phyloP scores from a whole-genome alignment of 1,140 invertebrate species.

The Liolophura sinensis region DNA sequence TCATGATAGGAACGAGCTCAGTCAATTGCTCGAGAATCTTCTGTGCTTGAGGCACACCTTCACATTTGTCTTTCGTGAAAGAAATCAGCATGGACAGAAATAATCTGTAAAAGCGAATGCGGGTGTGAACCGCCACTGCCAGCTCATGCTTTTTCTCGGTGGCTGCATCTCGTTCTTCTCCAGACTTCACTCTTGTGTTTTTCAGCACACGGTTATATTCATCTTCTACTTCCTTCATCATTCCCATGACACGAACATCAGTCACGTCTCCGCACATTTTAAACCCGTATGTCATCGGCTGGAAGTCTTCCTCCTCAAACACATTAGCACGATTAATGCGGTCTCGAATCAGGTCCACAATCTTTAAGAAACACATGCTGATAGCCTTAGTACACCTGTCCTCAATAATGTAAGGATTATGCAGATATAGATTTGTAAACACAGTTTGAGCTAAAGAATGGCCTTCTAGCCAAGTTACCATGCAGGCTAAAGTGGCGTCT shows the following conservation, averaged over 20 bases:
- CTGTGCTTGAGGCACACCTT: slow-evolving; percentile 64
- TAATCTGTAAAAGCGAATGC: slow-evolving; percentile 83
- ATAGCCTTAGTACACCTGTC: slow-evolving; percentile 85
- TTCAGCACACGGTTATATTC: slow-evolving; percentile 71
- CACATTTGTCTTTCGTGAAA: slow-evolving; percentile 65
- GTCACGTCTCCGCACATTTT: slow-evolving; percentile 81
- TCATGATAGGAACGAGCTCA: slow-evolving; percentile 81
- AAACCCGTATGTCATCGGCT: slow-evolving; percentile 87
- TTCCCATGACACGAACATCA: slow-evolving; percentile 77
- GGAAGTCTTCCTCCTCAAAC: slow-evolving; percentile 85
- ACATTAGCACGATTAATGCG: slow-evolving; percentile 73
- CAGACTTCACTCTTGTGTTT: slow-evolving; percentile 50
- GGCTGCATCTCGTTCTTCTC: slow-evolving; percentile 50
- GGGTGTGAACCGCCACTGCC: slow-evolving; percentile 71
- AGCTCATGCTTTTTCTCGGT: slow-evolving; percentile 55
- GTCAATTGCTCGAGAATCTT: slow-evolving; percentile 70
- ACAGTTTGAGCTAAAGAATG: slow-evolving; percentile 92
- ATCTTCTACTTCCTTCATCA: slow-evolving; percentile 90
- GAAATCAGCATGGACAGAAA: slow-evolving; percentile 79
- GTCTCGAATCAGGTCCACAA: slow-evolving; percentile 88
- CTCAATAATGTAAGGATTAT: slow-evolving; percentile 83
- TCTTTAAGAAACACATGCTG: slow-evolving; percentile 85
- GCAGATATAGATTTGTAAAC: slow-evolving; percentile 94
- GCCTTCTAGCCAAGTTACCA: slow-evolving; percentile 68
- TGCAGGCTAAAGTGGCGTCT: slow-evolving; percentile 88